These are phyloP conservation scores for Polydrusus pterygomalis DNA, from an alignment of 2,888 invertebrate species.

Conservation along the genomic window DNA sequence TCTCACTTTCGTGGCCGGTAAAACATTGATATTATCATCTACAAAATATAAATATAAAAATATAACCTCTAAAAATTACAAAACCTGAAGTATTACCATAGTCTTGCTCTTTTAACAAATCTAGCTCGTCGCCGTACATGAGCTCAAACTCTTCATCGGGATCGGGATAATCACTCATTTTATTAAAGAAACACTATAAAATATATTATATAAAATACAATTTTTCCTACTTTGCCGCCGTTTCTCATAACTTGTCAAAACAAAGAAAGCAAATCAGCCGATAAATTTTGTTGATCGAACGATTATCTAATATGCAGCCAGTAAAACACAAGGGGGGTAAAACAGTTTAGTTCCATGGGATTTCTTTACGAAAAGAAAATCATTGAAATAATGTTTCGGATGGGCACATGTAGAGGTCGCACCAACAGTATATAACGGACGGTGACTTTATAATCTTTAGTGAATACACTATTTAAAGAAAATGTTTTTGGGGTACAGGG, in stretches of 20 bases:
- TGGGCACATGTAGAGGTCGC: not conserved
- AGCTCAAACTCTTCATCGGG: constrained; percentile 78
- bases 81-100: constrained; percentile 35
- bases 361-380: not conserved
- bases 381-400: no score
- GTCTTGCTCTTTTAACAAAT: constrained; percentile 76
- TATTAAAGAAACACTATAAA: constrained; percentile 1
- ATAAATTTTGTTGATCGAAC: not conserved
- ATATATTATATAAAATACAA: not conserved
- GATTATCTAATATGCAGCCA: not conserved
- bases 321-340: no score
- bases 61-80: constrained; percentile 4
- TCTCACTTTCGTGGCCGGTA: constrained; percentile 59
- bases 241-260: not conserved
- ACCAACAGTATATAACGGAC: no score
- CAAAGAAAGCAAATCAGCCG: not conserved
- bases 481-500: no score
- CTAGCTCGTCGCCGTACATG: constrained; percentile 82
- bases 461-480: no score
- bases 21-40: constrained; percentile 56
- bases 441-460: no score
- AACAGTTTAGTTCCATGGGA: not conserved
- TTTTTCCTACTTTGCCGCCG: not conserved
- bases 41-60: constrained; percentile 42
- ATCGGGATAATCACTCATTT: constrained; percentile 76